Evolutionary conservation across 2,888 invertebrate species (phyloP).

Genomic region (Norana najaformis): DNA sequence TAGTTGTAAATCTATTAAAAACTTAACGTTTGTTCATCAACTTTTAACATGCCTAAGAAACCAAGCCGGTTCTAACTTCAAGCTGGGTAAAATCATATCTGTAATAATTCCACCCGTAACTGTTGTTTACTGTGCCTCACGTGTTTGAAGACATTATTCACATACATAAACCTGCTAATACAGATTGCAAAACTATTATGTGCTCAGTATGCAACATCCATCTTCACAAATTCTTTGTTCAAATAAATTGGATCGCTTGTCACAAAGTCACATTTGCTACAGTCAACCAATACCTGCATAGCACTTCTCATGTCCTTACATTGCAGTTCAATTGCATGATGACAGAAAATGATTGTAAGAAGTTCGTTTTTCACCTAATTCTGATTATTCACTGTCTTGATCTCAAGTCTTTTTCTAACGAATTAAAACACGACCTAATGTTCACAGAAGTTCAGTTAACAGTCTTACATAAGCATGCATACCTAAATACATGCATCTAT

Average conservation of each 20-base stretch:
- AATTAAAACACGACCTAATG: background rate
- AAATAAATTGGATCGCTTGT: constrained; percentile 13
- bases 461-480: background rate
- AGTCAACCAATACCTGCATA: background rate
- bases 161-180: background rate
- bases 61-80: no score
- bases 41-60: no score
- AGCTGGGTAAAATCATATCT: no score
- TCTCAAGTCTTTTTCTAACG: background rate
- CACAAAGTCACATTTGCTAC: background rate
- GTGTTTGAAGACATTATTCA: background rate
- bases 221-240: background rate
- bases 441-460: background rate
- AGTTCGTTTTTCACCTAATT: background rate
- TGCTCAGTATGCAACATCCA: background rate
- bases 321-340: background rate
- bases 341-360: background rate
- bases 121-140: background rate
- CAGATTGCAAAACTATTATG: background rate
- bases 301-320: background rate
- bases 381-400: background rate
- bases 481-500: background rate
- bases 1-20: no score
- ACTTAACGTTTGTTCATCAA: no score
- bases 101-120: background rate